These are phyloP conservation scores for Manduca sexta DNA, from an alignment of 1,140 invertebrate genomes.

Conservation along the genomic window DNA sequence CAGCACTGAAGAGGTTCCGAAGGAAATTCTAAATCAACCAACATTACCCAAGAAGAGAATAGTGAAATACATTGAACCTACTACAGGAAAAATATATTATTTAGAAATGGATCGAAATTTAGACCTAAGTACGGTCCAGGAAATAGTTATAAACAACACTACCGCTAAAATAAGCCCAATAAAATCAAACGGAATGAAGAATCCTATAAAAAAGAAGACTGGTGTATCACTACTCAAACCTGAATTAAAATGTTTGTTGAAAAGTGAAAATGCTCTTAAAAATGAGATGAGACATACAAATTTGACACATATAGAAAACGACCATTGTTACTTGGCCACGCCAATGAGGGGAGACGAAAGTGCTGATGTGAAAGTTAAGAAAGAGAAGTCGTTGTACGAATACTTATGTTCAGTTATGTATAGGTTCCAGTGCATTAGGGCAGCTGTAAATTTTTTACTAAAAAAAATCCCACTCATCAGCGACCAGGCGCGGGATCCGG, in stretches of 20 bases:
- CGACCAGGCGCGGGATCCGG: slow-evolving; percentile 25
- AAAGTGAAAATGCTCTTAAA: slow-evolving; percentile 12
- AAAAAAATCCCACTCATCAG: slow-evolving; percentile 56
- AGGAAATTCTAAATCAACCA: slow-evolving; percentile 23
- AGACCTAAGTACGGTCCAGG: slow-evolving; percentile 52
- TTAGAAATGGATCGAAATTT: slow-evolving; percentile 57
- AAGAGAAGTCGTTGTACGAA: slow-evolving; percentile 24
- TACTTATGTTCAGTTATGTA: slow-evolving; percentile 22
- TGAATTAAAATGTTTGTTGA: slow-evolving; percentile 34
- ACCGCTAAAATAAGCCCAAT: slow-evolving; percentile 51
- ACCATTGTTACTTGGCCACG: slow-evolving; percentile 47
- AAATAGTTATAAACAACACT: slow-evolving; percentile 55
- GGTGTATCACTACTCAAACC: slow-evolving; percentile 40
- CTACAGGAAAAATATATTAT: slow-evolving; percentile 61
- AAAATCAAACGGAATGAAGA: slow-evolving; percentile 43
- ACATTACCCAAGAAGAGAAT: slow-evolving; percentile 41
- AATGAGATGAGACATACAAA: neutral
- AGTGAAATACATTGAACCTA: slow-evolving; percentile 61
- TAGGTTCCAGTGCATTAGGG: slow-evolving; percentile 32
- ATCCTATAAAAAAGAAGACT: slow-evolving; percentile 32
- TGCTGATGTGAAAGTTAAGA: slow-evolving; percentile 15
- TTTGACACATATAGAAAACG: slow-evolving; percentile 53
- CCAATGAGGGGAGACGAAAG: neutral
- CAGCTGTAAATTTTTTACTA: slow-evolving; percentile 47
- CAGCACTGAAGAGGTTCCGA: slow-evolving; percentile 19